Evolutionary conservation across 1,140 invertebrate species (phyloP).

Genomic region (Temnothorax nylanderi): DNA sequence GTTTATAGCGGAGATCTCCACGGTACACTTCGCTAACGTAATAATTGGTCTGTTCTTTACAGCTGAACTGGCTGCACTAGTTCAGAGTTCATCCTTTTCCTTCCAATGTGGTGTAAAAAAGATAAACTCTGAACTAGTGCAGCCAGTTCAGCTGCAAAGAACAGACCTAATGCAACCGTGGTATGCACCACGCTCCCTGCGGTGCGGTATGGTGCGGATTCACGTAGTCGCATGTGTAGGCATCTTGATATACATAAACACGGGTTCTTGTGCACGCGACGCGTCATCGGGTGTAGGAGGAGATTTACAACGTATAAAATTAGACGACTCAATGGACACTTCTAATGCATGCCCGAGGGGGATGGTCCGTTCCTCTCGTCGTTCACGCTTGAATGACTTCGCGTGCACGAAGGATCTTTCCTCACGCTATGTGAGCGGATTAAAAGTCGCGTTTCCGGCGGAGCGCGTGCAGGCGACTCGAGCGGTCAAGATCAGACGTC

Average conservation of each 20-base stretch:
- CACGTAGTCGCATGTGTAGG: slow-evolving; percentile 63
- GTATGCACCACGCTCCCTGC: neutral
- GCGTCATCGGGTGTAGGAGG: slow-evolving; percentile 70
- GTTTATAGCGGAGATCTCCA: slow-evolving; percentile 62
- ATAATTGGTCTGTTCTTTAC: no score
- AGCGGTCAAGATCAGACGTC: neutral
- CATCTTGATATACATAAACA: slow-evolving; percentile 63
- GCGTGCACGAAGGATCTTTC: slow-evolving; percentile 12
- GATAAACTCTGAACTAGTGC: no score
- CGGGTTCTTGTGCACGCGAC: slow-evolving; percentile 41
- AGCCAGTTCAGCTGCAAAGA: no score
- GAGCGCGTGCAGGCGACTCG: neutral
- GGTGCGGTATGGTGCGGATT: neutral
- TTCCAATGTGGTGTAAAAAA: no score
- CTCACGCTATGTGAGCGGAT: slow-evolving; percentile 31
- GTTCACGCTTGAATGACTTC: slow-evolving; percentile 47
- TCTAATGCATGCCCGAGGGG: neutral
- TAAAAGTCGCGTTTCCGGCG: slow-evolving; percentile 43
- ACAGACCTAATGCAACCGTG: slow-evolving; percentile 21
- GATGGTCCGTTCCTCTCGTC: slow-evolving; percentile 21
- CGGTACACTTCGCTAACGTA: slow-evolving; percentile 25
- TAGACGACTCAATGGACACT: slow-evolving; percentile 46
- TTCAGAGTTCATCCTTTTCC: no score
- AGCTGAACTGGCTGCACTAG: no score
- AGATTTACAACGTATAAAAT: slow-evolving; percentile 74